Conservation (phyloP, 2,888 invertebrate genomes). For the Leptinotarsa tumamoca region DNA sequence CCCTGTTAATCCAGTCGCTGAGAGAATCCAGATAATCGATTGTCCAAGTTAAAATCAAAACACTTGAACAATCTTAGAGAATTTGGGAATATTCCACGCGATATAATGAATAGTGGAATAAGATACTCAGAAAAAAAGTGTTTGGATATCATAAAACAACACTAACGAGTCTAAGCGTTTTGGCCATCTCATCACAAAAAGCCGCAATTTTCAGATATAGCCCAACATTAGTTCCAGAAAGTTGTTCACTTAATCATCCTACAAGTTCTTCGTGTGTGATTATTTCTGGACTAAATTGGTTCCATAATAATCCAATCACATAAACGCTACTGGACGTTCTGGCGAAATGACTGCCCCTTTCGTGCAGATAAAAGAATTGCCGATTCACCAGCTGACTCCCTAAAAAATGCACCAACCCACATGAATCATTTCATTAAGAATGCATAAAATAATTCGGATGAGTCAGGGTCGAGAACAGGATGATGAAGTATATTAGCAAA, state of each 20-base stretch:
- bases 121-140: too few relatives aligned
- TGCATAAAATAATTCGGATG: constrained; percentile 42
- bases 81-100: too few relatives aligned
- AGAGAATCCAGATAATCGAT: too few relatives aligned
- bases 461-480: constrained; percentile 40
- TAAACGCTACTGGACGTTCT: neutral
- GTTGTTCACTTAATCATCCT: neutral
- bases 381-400: constrained; percentile 28
- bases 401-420: constrained; percentile 29
- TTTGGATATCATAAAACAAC: too few relatives aligned
- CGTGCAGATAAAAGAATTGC: constrained; percentile 19
- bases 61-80: too few relatives aligned
- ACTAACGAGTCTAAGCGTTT: too few relatives aligned
- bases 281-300: neutral
- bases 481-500: constrained; percentile 35
- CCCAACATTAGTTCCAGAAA: too few relatives aligned
- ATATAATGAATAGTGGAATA: too few relatives aligned
- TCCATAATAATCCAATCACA: neutral
- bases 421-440: constrained; percentile 39
- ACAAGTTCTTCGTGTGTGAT: neutral
- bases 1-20: too few relatives aligned
- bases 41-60: too few relatives aligned
- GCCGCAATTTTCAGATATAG: too few relatives aligned
- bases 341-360: neutral
- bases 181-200: too few relatives aligned